Percentiles rank a stretch among this genome's conserved stretches.
These are phyloP conservation scores for Gryllus longicercus DNA, from an alignment of 2,888 invertebrate species.

Conservation along the genomic window DNA sequence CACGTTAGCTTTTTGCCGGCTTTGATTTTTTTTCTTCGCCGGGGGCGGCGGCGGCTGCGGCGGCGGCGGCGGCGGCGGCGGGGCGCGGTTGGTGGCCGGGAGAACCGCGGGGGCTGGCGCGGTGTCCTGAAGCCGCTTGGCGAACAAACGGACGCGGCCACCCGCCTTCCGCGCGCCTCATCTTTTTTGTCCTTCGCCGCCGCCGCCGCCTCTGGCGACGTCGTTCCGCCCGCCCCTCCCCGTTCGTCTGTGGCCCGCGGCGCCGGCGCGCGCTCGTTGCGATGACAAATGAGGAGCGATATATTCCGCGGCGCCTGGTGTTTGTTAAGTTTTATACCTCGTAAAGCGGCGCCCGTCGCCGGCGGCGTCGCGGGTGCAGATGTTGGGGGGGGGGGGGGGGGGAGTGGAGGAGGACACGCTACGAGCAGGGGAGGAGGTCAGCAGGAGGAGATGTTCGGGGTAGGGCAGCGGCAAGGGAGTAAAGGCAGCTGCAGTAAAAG, in stretches of 20 bases:
- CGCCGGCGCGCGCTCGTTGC: neutral
- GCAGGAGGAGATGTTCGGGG: neutral
- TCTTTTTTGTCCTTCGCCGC: neutral
- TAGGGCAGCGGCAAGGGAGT: no score
- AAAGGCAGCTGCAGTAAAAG: no score
- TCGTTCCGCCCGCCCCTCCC: neutral
- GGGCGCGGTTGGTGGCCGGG: neutral
- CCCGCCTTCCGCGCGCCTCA: neutral
- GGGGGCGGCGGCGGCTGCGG: no score
- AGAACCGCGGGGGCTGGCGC: neutral
- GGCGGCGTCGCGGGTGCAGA: no score
- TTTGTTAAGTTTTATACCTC: slow-evolving; percentile 17
- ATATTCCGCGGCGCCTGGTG: neutral
- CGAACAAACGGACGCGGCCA: neutral
- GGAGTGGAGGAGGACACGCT: no score
- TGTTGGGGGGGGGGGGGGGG: no score
- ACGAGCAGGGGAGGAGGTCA: neutral
- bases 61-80: no score
- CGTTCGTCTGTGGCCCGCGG: neutral
- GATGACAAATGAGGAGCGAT: slow-evolving; percentile 8
- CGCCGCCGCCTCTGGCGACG: neutral
- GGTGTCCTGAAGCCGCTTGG: neutral
- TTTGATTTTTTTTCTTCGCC: neutral
- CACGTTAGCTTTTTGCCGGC: neutral
- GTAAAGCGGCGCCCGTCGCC: slow-evolving; percentile 17